Percentiles rank a stretch among this genome's conserved stretches.
Evolutionary conservation across 2,113 vertebrate genomes (phyloP).

Genomic region (Dasyprocta punctata): DNA sequence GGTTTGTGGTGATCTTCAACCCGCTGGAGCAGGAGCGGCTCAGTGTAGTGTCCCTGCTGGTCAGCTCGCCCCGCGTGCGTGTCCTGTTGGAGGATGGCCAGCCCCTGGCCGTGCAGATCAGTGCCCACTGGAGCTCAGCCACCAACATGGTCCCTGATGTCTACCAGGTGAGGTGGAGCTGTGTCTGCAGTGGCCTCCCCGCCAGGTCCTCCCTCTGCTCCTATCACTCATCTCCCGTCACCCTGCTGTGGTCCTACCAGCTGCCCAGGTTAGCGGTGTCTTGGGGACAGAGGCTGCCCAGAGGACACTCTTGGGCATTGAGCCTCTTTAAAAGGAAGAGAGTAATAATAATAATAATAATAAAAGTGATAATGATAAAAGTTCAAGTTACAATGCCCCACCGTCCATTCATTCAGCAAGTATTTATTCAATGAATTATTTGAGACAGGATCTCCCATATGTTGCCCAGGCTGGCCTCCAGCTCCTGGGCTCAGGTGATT

Average conservation of each 20-base stretch:
- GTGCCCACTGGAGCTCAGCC: conserved; percentile 90
- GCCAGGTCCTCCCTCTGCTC: not conserved
- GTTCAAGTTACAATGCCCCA: rapidly evolving
- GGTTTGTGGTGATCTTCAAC: conserved; percentile 96
- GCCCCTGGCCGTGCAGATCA: conserved; percentile 93
- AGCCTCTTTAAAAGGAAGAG: not conserved
- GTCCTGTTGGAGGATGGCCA: conserved; percentile 95
- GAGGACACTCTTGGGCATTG: not conserved
- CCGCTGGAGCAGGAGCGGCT: conserved; percentile 94
- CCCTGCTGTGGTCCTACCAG: no score
- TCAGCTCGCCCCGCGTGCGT: conserved; percentile 88
- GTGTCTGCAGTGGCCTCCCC: not conserved
- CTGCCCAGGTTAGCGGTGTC: not conserved
- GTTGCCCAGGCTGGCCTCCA: not conserved
- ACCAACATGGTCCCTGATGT: conserved; percentile 88
- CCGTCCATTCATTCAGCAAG: rapidly evolving
- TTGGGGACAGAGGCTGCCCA: not conserved
- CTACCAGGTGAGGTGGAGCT: conserved; percentile 89
- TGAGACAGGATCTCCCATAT: not conserved
- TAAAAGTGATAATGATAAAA: no score
- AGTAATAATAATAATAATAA: not conserved
- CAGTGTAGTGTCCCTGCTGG: conserved; percentile 90
- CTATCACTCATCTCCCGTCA: no score
- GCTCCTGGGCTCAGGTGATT: not conserved
- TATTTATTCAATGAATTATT: not conserved